Percentiles rank a stretch among this genome's conserved stretches.
Evolutionary conservation across 1,140 invertebrate species (phyloP).

Genomic region (Magallana angulata): DNA sequence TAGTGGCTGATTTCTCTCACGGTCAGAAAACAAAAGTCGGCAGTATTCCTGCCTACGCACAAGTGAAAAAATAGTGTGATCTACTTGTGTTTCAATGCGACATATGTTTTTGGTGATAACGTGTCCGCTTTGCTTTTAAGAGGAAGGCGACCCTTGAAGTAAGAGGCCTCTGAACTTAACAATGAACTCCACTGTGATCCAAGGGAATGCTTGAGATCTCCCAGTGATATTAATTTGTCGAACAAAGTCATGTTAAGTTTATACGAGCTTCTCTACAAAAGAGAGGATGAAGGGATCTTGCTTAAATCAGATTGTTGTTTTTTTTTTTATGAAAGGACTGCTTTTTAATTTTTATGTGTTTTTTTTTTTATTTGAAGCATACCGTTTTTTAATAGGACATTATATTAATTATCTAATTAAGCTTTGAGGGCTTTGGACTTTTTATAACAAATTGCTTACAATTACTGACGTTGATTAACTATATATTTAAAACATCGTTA

Average conservation of each 20-base stretch:
- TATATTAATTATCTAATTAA: too few species aligned
- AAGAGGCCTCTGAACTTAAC: background rate
- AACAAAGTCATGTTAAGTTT: background rate
- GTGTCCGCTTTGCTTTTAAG: background rate
- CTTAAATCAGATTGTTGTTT: too few species aligned
- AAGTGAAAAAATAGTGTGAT: background rate
- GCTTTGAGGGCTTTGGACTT: too few species aligned
- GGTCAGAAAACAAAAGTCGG: background rate
- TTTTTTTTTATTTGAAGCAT: too few species aligned
- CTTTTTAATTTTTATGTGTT: too few species aligned
- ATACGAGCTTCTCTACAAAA: background rate
- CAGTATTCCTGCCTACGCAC: background rate
- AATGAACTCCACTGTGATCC: background rate
- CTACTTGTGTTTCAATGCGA: background rate
- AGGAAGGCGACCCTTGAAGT: slow-evolving; percentile 7
- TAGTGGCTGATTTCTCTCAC: background rate
- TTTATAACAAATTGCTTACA: too few species aligned
- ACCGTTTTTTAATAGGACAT: too few species aligned
- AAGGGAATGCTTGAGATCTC: background rate
- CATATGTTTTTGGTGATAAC: slow-evolving; percentile 2
- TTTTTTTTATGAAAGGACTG: too few species aligned
- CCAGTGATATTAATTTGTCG: too few species aligned
- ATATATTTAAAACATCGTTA: too few species aligned
- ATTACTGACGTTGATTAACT: too few species aligned
- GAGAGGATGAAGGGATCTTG: too few species aligned